Conservation (phyloP, 2,888 invertebrate genomes). For the Cataglyphis cursor region DNA sequence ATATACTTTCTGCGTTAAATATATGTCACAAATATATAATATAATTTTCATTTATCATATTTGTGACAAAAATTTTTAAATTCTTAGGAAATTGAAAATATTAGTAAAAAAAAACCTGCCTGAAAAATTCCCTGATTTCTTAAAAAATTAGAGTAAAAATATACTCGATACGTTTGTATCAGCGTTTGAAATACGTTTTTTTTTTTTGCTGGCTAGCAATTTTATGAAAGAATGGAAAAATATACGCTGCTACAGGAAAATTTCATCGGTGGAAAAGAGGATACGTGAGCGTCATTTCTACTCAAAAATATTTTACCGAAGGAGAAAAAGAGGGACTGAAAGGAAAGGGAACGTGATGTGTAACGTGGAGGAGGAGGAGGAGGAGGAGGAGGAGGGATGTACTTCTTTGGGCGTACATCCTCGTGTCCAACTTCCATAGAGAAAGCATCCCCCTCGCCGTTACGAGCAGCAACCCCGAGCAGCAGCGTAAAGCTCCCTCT, state of each 20-base stretch:
- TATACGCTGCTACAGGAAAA: background rate
- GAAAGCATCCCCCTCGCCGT: slow-evolving; percentile 29
- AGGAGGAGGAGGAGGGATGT: background rate
- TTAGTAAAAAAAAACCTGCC: background rate
- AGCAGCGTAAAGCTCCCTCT: slow-evolving; percentile 73
- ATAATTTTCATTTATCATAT: background rate
- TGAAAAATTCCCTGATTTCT: background rate
- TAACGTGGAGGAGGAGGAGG: background rate
- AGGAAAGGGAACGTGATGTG: slow-evolving; percentile 1
- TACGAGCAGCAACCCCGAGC: slow-evolving; percentile 47
- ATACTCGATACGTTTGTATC: background rate
- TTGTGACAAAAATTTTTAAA: background rate
- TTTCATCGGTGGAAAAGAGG: slow-evolving; percentile 26
- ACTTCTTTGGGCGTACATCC: slow-evolving; percentile 35
- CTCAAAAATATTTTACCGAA: slow-evolving; percentile 46
- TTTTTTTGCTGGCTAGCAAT: background rate
- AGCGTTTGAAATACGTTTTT: background rate
- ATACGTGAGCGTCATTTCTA: slow-evolving; percentile 23
- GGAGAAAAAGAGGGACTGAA: slow-evolving; percentile 14
- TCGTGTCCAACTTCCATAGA: slow-evolving; percentile 41
- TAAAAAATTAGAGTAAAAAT: slow-evolving; percentile 10
- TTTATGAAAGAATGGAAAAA: background rate
- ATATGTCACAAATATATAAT: background rate
- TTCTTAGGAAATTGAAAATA: background rate
- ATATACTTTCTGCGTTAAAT: background rate